phyloP scores from a whole-genome alignment of 2,113 vertebrate species.

The Gallinago jamesoni region DNA sequence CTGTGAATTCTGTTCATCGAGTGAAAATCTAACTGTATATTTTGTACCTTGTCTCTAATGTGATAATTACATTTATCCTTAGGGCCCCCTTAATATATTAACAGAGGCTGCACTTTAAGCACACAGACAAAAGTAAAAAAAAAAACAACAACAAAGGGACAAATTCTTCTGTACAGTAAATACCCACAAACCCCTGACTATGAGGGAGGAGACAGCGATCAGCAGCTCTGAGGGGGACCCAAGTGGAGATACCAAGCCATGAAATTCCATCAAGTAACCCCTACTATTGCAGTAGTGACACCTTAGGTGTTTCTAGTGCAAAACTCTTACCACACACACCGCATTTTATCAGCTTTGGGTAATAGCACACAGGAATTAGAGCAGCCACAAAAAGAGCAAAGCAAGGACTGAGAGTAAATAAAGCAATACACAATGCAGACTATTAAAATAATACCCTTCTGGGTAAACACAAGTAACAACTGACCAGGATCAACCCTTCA shows the following conservation, averaged over 20 bases:
- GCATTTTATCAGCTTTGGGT: not conserved
- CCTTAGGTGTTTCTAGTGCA: not conserved
- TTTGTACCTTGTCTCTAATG: not conserved
- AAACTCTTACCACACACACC: not conserved
- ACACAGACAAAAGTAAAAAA: not conserved
- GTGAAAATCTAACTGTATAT: not conserved
- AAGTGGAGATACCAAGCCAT: not conserved
- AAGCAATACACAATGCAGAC: not conserved
- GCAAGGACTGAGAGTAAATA: not conserved
- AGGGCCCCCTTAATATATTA: not conserved
- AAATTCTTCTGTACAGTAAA: not conserved
- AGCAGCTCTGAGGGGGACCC: not conserved
- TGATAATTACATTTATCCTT: not conserved
- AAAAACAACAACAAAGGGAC: not conserved
- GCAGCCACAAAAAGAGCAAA: not conserved
- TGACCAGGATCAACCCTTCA: not conserved
- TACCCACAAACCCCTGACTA: not conserved
- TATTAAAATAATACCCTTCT: not conserved
- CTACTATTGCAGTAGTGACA: not conserved
- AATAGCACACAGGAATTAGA: not conserved
- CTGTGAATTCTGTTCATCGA: not conserved
- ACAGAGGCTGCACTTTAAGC: not conserved
- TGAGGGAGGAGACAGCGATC: not conserved
- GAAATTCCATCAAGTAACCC: not conserved
- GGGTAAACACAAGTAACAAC: not conserved